Base-by-base conservation (phyloP, 2,797 vertebrate genomes). In the Hydrocynus forskahlii region DNA sequence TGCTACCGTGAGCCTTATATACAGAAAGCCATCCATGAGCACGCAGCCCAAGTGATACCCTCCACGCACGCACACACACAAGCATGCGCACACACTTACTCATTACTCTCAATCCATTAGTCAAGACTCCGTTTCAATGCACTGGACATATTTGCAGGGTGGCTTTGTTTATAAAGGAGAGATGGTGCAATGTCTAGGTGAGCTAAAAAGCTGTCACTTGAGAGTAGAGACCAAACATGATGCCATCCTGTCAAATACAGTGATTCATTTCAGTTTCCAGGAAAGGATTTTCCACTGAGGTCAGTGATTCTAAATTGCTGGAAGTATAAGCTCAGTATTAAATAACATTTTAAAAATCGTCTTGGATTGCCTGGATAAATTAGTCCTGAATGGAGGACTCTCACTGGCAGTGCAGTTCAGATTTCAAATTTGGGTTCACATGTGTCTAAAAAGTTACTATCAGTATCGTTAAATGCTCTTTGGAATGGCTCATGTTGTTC, bases 61-160 rank as follows among this genome's bases (percentile, higher is more conserved):
- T 50, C 48, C 8, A 77, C 89, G 75, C 66, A 54, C 86, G 83
- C 82, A 73, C 77, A 48, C 73, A 91, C 90, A 89, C 89, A 88
- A 19, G 35, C 50, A 40, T 60, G 9, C 84, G 83, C 89, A 80
- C 48, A 57, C 81, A 79, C 82, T 2, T 29, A 63, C 81, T 82
- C 45, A 79, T 92, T 93, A 91, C 84, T 93, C 90, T 92, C 92
- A 88, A 89, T 82, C 92, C 92, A 94, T 95, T 95, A 94, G 87
- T 91, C 92, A 92, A 88, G 86, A 43, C 89, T 91, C 90, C 78
- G 70, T 86, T 88, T 89, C 87, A 86, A 68, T 89, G 78, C 87
- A 80, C 88, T 90, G 79, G 84, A 81, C 75, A 66, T 89, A 75
- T 93, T 92, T 91, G 88, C 80, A 45, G 50, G 76, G 48, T 54